Conservation (phyloP, 2,797 vertebrate genomes). For the Myripristis murdjan region DNA sequence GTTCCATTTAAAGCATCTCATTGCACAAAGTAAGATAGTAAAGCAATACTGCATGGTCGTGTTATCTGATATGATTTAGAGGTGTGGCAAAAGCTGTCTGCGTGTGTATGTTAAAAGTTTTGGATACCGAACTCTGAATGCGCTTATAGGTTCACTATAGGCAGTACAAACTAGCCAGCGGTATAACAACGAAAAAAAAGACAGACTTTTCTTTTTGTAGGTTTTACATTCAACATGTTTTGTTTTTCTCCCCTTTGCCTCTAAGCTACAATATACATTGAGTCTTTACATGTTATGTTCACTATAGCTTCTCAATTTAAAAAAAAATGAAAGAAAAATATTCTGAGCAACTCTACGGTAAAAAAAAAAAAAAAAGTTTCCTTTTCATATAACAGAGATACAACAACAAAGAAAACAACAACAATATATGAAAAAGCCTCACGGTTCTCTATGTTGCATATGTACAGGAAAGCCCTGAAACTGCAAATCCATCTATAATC, state of each 20-base stretch:
- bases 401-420: slow-evolving; percentile 68
- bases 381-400: slow-evolving; percentile 80
- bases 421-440: slow-evolving; percentile 72
- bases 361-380: slow-evolving; percentile 69
- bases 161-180: slow-evolving; percentile 70
- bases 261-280: slow-evolving; percentile 81
- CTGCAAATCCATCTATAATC: slow-evolving; percentile 59
- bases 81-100: slow-evolving; percentile 64
- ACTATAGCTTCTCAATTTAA: slow-evolving; percentile 79
- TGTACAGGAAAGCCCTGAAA: slow-evolving; percentile 85
- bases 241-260: slow-evolving; percentile 75
- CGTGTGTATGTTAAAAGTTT: slow-evolving; percentile 58
- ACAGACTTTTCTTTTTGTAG: slow-evolving; percentile 71
- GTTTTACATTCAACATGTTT: slow-evolving; percentile 86
- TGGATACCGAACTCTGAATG: slow-evolving; percentile 63
- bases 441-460: slow-evolving; percentile 73
- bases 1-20: slow-evolving; percentile 77
- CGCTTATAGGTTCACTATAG: slow-evolving; percentile 63
- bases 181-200: slow-evolving; percentile 60
- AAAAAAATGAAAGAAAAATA: slow-evolving; percentile 74
- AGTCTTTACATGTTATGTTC: slow-evolving; percentile 79
- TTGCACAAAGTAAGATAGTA: slow-evolving; percentile 72
- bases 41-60: slow-evolving; percentile 84
- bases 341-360: slow-evolving; percentile 72
- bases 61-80: slow-evolving; percentile 72